Conservation (phyloP, 2,113 vertebrate species). For the Anser brachyrhynchus region DNA sequence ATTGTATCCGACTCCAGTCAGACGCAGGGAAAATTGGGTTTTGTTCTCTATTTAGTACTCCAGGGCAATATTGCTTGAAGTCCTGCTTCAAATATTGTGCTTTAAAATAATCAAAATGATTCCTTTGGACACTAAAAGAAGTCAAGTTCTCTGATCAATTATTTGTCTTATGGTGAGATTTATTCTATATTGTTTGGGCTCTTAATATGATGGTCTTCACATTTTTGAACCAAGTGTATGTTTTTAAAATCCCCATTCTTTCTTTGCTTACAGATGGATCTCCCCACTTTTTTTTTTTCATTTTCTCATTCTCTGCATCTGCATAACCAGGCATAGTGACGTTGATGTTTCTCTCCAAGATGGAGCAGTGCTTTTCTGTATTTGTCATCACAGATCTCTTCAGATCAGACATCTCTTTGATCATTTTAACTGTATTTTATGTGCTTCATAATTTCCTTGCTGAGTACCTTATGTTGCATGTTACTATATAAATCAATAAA, state of each 20-base stretch:
- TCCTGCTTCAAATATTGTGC: neutral
- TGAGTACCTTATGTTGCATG: conserved; percentile 50
- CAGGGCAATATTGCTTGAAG: neutral
- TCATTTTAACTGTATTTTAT: conserved; percentile 55
- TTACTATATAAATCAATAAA: conserved; percentile 69
- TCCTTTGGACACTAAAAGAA: neutral
- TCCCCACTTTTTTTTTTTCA: neutral
- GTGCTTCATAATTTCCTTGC: conserved; percentile 59
- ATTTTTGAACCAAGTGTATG: neutral
- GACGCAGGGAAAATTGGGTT: rapidly evolving
- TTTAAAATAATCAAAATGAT: neutral
- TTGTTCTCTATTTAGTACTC: neutral
- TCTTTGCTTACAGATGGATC: neutral
- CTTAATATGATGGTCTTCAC: neutral
- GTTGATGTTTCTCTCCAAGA: conserved; percentile 30
- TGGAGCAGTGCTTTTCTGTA: conserved; percentile 47
- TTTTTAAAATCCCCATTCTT: neutral
- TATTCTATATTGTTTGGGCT: neutral
- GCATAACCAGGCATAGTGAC: neutral
- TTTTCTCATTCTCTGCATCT: neutral
- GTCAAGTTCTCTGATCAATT: neutral
- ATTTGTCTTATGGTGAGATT: neutral
- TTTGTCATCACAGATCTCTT: conserved; percentile 54
- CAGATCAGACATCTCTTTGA: conserved; percentile 56
- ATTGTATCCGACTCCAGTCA: neutral